A percentile compares a stretch with the other conserved stretches of the same genome.
Conservation (phyloP, 2,113 vertebrate species). For the Dendropsophus ebraccatus region DNA sequence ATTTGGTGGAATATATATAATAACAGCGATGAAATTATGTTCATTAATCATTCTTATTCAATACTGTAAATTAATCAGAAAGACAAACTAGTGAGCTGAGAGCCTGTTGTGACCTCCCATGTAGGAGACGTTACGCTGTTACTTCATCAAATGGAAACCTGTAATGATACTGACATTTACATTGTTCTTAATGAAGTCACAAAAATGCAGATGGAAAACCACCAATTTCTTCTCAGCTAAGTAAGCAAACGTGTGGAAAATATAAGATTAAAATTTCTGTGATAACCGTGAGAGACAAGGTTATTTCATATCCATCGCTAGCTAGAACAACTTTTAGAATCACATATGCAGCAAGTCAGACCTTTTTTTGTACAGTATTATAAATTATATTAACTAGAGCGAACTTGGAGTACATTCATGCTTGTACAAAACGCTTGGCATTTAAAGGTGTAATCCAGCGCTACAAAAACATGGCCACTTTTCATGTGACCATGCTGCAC, state of each 20-base stretch:
- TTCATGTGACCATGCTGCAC: no score
- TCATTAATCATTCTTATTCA: slow-evolving; percentile 15
- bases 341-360: background rate
- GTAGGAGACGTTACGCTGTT: background rate
- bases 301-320: background rate
- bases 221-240: background rate
- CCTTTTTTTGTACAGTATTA: background rate
- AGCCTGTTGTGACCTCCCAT: background rate
- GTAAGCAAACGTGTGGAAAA: no score
- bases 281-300: background rate
- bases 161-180: background rate
- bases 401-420: no score
- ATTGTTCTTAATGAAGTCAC: slow-evolving; percentile 12
- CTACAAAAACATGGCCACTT: no score
- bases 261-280: background rate
- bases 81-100: background rate
- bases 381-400: background rate
- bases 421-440: no score
- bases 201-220: background rate
- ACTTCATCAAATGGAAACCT: slow-evolving; percentile 25
- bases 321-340: background rate
- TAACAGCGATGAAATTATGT: slow-evolving; percentile 21
- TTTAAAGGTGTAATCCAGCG: no score
- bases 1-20: background rate
- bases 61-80: slow-evolving; percentile 19